Base-by-base conservation (phyloP, 2,888 invertebrate species). In the Microplitis manilae region DNA sequence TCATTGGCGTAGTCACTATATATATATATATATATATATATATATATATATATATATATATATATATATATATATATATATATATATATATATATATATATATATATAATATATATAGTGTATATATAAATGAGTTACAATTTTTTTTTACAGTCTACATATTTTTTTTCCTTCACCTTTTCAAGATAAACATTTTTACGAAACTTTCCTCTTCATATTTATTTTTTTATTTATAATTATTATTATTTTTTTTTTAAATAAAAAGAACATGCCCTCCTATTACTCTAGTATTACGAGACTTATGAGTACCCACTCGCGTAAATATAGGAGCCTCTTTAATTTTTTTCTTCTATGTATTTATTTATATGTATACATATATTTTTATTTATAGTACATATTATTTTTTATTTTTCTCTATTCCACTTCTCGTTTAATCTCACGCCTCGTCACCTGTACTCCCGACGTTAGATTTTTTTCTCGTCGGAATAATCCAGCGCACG, bases 1-100 rank as follows among this genome's bases (percentile, higher is more conserved):
- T 74, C 82, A 81, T 78, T 76, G 81, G 80, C 82, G 82, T 80
- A 80, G 81, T 68, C 75, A 64, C 68, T n/a, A 67, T 50, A 73
- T 73, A 73, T n/a, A 73, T 73, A 15, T 39, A 30, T 30, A 38
- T 38, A 62, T 15, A 71, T 7, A 62, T 20, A 17, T 9, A 71
- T 59, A 38, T 68, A 39, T 39, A 39, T 39, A 68, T 39, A 39
- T 39, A 68, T n/a, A 67, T 50, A 73, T 73, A 73, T n/a, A 73
- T 73, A 15, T 39, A 30, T 30, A 38, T 38, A 62, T 15, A 71
- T 7, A 62, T 20, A 17, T 9, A 71, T 59, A 38, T 68, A 39
- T n/a, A 67, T 50, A 73, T 73, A 73, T n/a, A 73, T 73, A 15
- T 39, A 30, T 30, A 38, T 38, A 62, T 15, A 71, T 7, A 62